Conservation (phyloP, 2,113 vertebrate species). For the Melospiza georgiana region DNA sequence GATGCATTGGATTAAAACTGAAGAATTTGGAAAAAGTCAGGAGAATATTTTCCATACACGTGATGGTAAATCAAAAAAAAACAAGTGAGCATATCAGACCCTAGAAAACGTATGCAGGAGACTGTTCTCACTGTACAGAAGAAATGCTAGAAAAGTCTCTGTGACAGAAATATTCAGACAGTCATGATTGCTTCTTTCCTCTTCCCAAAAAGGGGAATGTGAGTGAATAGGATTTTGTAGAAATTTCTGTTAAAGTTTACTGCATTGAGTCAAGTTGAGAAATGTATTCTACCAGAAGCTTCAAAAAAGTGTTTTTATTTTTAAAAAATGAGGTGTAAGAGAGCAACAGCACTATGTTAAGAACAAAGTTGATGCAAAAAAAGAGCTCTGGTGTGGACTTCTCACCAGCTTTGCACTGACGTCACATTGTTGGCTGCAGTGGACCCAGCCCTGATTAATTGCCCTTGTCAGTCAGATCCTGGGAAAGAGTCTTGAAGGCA, state of each 20-base stretch:
- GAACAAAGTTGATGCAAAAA: neutral
- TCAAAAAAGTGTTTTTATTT: neutral
- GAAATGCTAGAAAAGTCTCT: neutral
- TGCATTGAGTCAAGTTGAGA: neutral
- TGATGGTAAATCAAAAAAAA: neutral
- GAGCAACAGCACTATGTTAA: neutral
- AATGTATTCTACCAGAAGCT: neutral
- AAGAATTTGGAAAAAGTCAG: neutral
- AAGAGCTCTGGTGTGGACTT: neutral
- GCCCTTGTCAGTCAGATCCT: slow-evolving; percentile 40
- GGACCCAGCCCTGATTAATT: slow-evolving; percentile 40
- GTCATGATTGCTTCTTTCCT: neutral
- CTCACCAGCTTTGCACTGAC: neutral
- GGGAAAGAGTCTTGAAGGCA: slow-evolving; percentile 33
- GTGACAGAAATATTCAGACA: neutral
- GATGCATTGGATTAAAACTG: neutral
- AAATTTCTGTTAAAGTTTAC: neutral
- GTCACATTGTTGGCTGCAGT: neutral
- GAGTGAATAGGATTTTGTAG: neutral
- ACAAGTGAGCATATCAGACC: neutral
- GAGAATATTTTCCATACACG: neutral
- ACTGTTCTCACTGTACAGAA: neutral
- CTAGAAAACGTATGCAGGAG: neutral
- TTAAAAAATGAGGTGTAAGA: neutral
- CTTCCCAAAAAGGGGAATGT: neutral